Base-by-base conservation (phyloP, 2,797 vertebrate species). In the Somateria mollissima region DNA sequence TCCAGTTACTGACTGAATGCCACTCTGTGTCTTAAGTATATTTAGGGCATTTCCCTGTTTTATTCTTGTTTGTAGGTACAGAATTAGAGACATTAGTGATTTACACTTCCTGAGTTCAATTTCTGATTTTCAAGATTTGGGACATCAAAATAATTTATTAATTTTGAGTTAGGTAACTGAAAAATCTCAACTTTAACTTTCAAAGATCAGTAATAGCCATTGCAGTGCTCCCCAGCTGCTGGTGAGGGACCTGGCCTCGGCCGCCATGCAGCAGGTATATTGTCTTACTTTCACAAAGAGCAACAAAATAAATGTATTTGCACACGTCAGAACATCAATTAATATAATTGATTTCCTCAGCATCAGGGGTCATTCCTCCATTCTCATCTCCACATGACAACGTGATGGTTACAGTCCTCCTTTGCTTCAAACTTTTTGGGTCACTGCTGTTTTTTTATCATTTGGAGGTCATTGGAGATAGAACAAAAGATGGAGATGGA, bases 331-430 rank as follows among this genome's bases (percentile, higher is more conserved):
- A 24, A 20, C 51, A 77, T 76, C 61, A 94, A 62, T 93, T 90
- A 93, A 77, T 85, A 19, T 81, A 92, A 95, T 87, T 90, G 21
- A 16, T 84, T 92, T 78, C 62, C 64, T 53, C 71, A 43, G 10
- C 8, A 4, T 36, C 54, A 16, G 25, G 56, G 22, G 39, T 82
- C 25, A 75, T 80, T 67, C 62, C 21, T 14, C 10, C 34, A 1
- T 17, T 45, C 39, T 81, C 34, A 24, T 20, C 61, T 39, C n/a
- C 60, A 54, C 7, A 0, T 24, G 22, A 41, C 25, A 11, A 36
- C 1, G 8, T 8, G 20, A 53, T 47, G 18, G 14, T 41, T 11
- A 5, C 1, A 2, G 8, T 3, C 6, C 66, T 19, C 53, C 64
- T 83, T 61, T 1, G 1, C 41, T 72, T 27, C 4, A 61, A 69